A percentile compares a stretch with the other conserved stretches of the same genome.
Evolutionary conservation across 2,888 invertebrate genomes (phyloP).

Genomic region (Drosophila kambysellisi): DNA sequence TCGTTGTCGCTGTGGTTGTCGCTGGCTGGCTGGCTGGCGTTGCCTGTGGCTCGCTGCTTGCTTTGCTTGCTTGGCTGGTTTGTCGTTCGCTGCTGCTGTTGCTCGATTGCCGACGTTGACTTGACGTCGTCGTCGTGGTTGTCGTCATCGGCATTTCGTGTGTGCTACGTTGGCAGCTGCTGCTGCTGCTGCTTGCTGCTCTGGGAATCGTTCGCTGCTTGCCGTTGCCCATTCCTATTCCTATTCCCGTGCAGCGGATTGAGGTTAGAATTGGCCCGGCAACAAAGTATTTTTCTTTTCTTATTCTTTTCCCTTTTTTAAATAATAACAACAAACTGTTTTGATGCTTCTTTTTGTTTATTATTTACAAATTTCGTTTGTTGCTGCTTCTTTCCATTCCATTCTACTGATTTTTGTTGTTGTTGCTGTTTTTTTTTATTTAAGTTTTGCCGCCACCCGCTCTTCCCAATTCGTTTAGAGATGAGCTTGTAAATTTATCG

Average conservation of each 20-base stretch:
- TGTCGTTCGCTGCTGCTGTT: slow-evolving; percentile 46
- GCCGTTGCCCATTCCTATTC: slow-evolving; percentile 28
- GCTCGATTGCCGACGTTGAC: slow-evolving; percentile 40
- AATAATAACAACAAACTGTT: slow-evolving; percentile 51
- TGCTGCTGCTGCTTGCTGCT: slow-evolving; percentile 37
- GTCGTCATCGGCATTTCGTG: slow-evolving; percentile 50
- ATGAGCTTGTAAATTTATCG: slow-evolving; percentile 27
- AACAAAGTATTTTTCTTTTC: slow-evolving; percentile 6
- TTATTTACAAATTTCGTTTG: slow-evolving; percentile 49
- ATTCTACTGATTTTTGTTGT: neutral
- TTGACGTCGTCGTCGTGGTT: slow-evolving; percentile 31
- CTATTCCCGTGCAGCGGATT: slow-evolving; percentile 25
- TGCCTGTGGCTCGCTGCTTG: slow-evolving; percentile 45
- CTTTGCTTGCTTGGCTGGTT: slow-evolving; percentile 62
- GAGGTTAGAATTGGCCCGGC: slow-evolving; percentile 54
- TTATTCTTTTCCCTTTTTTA: neutral
- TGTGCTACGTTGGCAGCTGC: slow-evolving; percentile 62
- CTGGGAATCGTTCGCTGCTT: slow-evolving; percentile 38
- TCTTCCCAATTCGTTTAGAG: slow-evolving; percentile 26
- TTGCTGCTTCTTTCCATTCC: slow-evolving; percentile 5
- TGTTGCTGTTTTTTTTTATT: neutral
- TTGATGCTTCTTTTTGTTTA: slow-evolving; percentile 48
- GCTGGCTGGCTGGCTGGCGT: slow-evolving; percentile 41
- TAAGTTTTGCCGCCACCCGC: slow-evolving; percentile 28
- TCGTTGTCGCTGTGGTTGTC: slow-evolving; percentile 59